phyloP scores from a whole-genome alignment of 2,797 vertebrate genomes.

The Mus minutoides region DNA sequence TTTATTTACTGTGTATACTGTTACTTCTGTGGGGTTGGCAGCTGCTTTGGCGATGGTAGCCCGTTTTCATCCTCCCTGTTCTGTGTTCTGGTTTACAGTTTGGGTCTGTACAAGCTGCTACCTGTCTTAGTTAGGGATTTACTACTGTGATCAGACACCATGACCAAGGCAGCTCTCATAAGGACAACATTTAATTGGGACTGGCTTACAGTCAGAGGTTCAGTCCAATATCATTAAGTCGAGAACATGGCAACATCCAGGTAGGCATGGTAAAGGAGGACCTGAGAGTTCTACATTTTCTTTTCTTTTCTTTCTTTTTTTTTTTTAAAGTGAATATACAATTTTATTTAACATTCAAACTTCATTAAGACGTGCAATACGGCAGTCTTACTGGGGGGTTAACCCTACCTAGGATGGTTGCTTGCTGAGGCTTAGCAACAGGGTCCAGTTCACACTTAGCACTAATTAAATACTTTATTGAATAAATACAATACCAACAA shows the following conservation, averaged over 20 bases:
- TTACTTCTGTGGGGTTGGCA: neutral
- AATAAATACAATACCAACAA: slow-evolving; percentile 95
- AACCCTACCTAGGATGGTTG: slow-evolving; percentile 90
- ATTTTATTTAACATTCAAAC: slow-evolving; percentile 93
- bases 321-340: slow-evolving; percentile 88
- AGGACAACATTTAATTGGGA: too few species aligned
- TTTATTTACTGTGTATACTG: neutral
- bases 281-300: too few species aligned
- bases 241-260: too few species aligned
- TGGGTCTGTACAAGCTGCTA: neutral
- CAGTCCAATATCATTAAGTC: too few species aligned
- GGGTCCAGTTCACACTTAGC: slow-evolving; percentile 91
- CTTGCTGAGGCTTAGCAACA: slow-evolving; percentile 90
- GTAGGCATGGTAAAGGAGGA: too few species aligned
- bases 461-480: slow-evolving; percentile 94
- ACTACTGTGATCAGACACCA: neutral
- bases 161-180: too few species aligned
- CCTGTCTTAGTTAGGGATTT: neutral
- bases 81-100: neutral
- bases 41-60: neutral
- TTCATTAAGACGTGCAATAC: slow-evolving; percentile 93
- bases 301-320: too few species aligned
- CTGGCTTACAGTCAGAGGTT: too few species aligned
- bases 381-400: slow-evolving; percentile 90
- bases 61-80: neutral